These are phyloP conservation scores for Pteruthius melanotis DNA, from an alignment of 2,113 vertebrate genomes.

Conservation along the genomic window DNA sequence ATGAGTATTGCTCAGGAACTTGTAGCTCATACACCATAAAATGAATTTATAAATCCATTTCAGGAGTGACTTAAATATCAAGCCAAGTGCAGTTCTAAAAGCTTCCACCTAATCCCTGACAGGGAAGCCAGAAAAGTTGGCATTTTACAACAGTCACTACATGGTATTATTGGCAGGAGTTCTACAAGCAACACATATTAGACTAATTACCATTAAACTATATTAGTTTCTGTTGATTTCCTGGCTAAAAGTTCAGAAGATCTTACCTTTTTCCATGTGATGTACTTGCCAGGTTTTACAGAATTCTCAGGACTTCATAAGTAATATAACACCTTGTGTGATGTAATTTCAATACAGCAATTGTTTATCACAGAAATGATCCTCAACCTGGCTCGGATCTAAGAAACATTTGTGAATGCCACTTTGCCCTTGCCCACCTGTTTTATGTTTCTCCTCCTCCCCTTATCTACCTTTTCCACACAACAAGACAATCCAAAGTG, in stretches of 20 bases:
- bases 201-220: slow-evolving; percentile 60
- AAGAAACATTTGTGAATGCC: slow-evolving; percentile 81
- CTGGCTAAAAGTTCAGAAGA: slow-evolving; percentile 56
- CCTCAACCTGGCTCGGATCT: slow-evolving; percentile 68
- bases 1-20: not conserved
- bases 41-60: not conserved
- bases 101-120: not conserved
- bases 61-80: not conserved
- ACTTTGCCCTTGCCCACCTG: slow-evolving; percentile 81
- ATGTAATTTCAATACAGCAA: slow-evolving; percentile 75
- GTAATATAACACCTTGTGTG: slow-evolving; percentile 77
- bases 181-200: slow-evolving; percentile 22
- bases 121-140: not conserved
- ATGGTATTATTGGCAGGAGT: slow-evolving; percentile 17
- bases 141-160: slow-evolving; percentile 17
- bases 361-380: slow-evolving; percentile 62
- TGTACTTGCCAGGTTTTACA: slow-evolving; percentile 48
- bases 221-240: slow-evolving; percentile 57
- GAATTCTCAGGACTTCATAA: slow-evolving; percentile 65
- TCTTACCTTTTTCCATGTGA: slow-evolving; percentile 1
- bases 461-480: slow-evolving; percentile 82
- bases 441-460: slow-evolving; percentile 87
- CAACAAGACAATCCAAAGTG: slow-evolving; percentile 87
- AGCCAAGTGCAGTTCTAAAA: slow-evolving; percentile 33
- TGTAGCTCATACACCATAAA: not conserved